phyloP scores from a whole-genome alignment of 1,140 invertebrate genomes.

The Neodiprion lecontei region DNA sequence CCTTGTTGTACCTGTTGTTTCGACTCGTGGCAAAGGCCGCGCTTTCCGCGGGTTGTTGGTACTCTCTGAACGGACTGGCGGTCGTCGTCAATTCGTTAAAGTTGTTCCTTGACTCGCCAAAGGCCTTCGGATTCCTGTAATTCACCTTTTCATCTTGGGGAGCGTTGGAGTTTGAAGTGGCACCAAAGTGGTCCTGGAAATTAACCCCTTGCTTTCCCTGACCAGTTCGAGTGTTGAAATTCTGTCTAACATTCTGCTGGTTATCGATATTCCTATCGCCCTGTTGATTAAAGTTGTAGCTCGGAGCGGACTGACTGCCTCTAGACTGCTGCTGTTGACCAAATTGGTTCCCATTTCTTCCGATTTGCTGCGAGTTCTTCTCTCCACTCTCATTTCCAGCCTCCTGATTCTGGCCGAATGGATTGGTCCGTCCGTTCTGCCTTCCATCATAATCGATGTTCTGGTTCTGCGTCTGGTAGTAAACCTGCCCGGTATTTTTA shows the following conservation, averaged over 20 bases:
- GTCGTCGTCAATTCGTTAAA: constrained; percentile 44
- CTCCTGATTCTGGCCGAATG: constrained; percentile 45
- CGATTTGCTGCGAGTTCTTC: constrained; percentile 36
- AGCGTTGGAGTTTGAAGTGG: constrained; percentile 32
- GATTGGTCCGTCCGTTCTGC: constrained; percentile 54
- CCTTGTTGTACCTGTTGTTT: constrained; percentile 51
- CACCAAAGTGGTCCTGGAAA: constrained; percentile 40
- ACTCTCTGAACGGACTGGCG: constrained; percentile 62
- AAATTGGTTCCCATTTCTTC: not conserved
- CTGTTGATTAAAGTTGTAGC: constrained; percentile 25
- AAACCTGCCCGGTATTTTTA: constrained; percentile 35
- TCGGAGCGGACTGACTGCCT: constrained; percentile 35
- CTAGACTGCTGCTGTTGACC: constrained; percentile 10
- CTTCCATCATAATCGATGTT: constrained; percentile 46
- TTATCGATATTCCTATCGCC: too few relatives aligned
- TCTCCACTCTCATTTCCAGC: constrained; percentile 25
- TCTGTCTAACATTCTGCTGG: not conserved
- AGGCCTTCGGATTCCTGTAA: not conserved
- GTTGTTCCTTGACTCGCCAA: constrained; percentile 29
- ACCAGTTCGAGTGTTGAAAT: not conserved
- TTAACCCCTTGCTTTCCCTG: not conserved
- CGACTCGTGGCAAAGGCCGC: constrained; percentile 73
- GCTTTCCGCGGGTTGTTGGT: constrained; percentile 76
- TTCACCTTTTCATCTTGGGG: constrained; percentile 42
- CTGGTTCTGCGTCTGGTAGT: constrained; percentile 43